phyloP scores from a whole-genome alignment of 2,113 vertebrate genomes.

The Varanus komodoensis region DNA sequence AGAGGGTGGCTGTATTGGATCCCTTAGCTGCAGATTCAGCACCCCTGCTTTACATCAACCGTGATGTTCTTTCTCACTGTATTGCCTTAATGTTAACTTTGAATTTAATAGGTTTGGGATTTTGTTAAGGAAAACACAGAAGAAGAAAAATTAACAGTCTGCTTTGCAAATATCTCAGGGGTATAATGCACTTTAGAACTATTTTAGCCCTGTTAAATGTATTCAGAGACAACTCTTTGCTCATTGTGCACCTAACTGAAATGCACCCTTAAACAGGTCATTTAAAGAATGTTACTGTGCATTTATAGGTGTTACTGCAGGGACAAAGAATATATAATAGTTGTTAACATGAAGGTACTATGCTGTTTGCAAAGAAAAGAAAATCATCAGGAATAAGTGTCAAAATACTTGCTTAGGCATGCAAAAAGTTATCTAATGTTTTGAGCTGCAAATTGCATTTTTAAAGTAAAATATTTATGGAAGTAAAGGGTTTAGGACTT shows the following conservation, averaged over 20 bases:
- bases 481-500: not conserved
- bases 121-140: slow-evolving; percentile 20
- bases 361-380: not conserved
- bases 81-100: slow-evolving; percentile 10
- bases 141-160: not conserved
- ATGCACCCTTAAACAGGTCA: not conserved
- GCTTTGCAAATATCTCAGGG: not conserved
- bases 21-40: too few relatives aligned
- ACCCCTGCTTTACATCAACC: not conserved
- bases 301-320: not conserved
- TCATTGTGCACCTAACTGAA: not conserved
- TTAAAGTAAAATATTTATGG: not conserved
- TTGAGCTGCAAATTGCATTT: not conserved
- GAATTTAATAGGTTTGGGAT: slow-evolving; percentile 7
- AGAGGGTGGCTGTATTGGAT: too few relatives aligned
- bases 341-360: not conserved
- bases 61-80: not conserved
- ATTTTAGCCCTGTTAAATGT: not conserved
- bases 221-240: not conserved
- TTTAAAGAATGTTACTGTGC: not conserved
- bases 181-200: slow-evolving; percentile 11
- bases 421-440: not conserved
- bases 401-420: not conserved
- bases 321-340: not conserved
- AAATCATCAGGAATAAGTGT: too few relatives aligned